Conservation (phyloP, 2,113 vertebrate genomes). For the Galbula dea region DNA sequence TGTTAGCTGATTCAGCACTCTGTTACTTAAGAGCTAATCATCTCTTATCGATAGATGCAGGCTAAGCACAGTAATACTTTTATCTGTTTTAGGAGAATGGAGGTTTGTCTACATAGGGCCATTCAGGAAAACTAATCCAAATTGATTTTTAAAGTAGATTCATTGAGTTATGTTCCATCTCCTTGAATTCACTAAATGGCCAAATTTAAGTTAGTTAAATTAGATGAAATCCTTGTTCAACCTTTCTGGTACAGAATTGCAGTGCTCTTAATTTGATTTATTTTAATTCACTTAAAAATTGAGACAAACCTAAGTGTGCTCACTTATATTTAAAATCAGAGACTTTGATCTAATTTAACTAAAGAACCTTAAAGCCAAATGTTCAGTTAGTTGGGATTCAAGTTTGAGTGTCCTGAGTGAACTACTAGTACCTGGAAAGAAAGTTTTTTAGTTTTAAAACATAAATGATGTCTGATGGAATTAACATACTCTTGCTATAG, state of each 20-base stretch:
- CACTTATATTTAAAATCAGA: background rate
- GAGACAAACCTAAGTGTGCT: background rate
- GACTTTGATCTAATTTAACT: background rate
- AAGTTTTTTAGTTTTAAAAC: constrained; percentile 36
- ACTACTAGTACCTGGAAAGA: background rate
- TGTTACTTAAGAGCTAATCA: constrained; percentile 25
- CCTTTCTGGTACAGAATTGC: constrained; percentile 10
- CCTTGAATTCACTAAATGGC: background rate
- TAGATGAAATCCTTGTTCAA: constrained; percentile 44
- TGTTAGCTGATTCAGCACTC: background rate
- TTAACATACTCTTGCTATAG: constrained; percentile 9
- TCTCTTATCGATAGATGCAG: background rate
- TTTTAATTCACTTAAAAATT: constrained; percentile 17
- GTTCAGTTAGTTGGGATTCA: background rate
- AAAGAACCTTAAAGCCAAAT: background rate
- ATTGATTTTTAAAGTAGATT: constrained; percentile 58
- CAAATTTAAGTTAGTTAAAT: constrained; percentile 38
- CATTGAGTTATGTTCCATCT: constrained; percentile 31
- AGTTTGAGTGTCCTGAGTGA: background rate
- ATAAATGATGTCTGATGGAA: constrained; percentile 29
- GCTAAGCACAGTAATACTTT: background rate
- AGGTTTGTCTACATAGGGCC: background rate
- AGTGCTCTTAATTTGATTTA: constrained; percentile 1
- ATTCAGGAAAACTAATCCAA: constrained; percentile 45
- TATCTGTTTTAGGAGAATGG: background rate